Evolutionary conservation across 2,888 invertebrate species (phyloP), one percentile per base, ranked within the genome.

Genomic region (Drosophila differens): DNA sequence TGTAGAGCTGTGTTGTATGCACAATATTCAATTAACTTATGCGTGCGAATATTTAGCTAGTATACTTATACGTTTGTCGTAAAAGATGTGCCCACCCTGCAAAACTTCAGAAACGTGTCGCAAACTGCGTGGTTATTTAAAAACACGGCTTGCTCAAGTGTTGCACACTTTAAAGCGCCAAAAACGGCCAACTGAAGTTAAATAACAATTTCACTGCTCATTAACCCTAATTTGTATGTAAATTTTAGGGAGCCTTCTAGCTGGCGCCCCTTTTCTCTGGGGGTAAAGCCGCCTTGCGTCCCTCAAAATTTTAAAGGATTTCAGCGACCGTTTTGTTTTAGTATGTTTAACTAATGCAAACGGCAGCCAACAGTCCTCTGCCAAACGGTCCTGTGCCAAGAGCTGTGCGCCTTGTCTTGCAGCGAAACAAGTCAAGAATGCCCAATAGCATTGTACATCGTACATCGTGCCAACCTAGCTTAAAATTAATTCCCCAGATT

Each of bases 131-230:
- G 73, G 69, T 70, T 82, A 83, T 72, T 79, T 71, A 76, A 70
- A 70, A 66, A 60, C 64, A 61, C 32, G 58, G 41, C 55, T 53
- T 44, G 58, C 66, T 69, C 74, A 83, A 90, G 74, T 76, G 76
- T 60, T 77, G 85, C 80, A 51, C 60, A 77, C 73, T 90, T 88
- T 91, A 91, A 91, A 71, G 75, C 83, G 79, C 79, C 83, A 57
- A 41, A 82, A 91, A 90, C 77, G 85, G 77, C 70, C 81, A 90
- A 85, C 79, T 75, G 74, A 90, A 85, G 90, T 89, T 89, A 89
- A 91, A 91, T 91, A 89, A 91, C 89, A 89, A 91, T 89, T 89
- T 89, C 89, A 91, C 91, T 91, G 89, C 91, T 91, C 89, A 91
- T 89, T 89, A 91, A 89, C 91, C 91, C 91, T 89, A 90, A 89